phyloP scores from a whole-genome alignment of 1,140 invertebrate species.

The Lysiphlebus fabarum region DNA sequence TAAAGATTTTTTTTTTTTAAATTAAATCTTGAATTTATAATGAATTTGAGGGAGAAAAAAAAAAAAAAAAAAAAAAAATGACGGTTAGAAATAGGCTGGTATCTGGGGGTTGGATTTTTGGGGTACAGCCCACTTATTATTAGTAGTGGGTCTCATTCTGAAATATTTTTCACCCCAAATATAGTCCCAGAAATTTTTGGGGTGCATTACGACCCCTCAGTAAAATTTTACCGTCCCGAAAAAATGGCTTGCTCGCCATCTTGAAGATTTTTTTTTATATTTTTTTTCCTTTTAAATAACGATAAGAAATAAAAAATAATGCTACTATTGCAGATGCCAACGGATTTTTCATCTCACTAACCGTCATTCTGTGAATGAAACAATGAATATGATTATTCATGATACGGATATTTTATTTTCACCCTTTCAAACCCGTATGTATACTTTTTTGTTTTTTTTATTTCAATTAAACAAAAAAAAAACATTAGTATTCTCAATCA shows the following conservation, averaged over 20 bases:
- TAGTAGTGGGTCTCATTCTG: no score
- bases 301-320: not conserved
- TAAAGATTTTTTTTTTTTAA: not conserved
- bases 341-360: not conserved
- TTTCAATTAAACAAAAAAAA: no score
- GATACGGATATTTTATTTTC: no score
- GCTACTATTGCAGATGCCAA: conserved; percentile 4
- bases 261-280: not conserved
- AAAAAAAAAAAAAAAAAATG: not conserved
- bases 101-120: not conserved
- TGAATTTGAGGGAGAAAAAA: no score
- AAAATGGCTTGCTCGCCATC: conserved; percentile 7
- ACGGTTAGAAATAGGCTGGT: not conserved
- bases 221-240: not conserved
- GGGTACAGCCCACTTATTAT: conserved; percentile 11
- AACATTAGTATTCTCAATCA: no score
- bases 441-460: no score
- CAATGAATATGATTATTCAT: no score
- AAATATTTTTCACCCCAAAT: not conserved
- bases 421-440: no score
- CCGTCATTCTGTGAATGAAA: no score
- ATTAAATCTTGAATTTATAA: not conserved
- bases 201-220: not conserved
- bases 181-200: not conserved
- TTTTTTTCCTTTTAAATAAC: no score